Base-by-base conservation (phyloP, 2,888 invertebrate species). In the Gibbula magus region DNA sequence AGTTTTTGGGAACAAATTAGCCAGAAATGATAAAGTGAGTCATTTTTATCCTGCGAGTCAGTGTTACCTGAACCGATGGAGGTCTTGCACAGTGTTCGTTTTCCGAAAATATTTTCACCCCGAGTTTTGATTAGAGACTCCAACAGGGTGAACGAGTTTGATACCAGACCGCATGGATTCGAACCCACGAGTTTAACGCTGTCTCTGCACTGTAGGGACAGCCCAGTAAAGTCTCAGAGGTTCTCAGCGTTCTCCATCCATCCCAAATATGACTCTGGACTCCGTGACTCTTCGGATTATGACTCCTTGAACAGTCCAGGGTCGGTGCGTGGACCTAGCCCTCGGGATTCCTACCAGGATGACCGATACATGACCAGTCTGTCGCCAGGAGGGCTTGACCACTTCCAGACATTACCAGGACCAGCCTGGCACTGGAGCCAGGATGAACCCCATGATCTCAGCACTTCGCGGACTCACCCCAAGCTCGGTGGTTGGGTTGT, bases 61-160 rank as follows among this genome's bases (percentile, higher is more conserved):
- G 45, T 10, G 45, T 10, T 10, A 13, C 45, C 13, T 4, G 5
- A 45, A 10, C n/a, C 10, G 20, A 70, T 70, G 70, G 75, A 54
- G 29, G 66, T 77, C 66, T 20, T 76, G 56, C 29, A 53, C 16
- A 13, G 20, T 53, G 76, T 61, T 29, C 39, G 51, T 66, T 77
- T 66, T 66, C 77, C 77, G 8, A 56, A 45, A 66, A 77, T 77
- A 61, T 77, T 77, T 61, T 77, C 77, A 18, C 77, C 77, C 22
- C 35, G 61, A 10, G 77, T 77, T 22, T 61, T 77, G 25, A 61
- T 77, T 7, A 32, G 61, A 29, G 77, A 77, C 20, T 70, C 70
- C 0, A 32, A 35, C 20, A 32, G 70, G 10, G 70, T 70, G 18
- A 70, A 39, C 70, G 61, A 61, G 25, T 61, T 61, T 61, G 61